phyloP scores from a whole-genome alignment of 1,140 invertebrate genomes.

The Eueides isabella region DNA sequence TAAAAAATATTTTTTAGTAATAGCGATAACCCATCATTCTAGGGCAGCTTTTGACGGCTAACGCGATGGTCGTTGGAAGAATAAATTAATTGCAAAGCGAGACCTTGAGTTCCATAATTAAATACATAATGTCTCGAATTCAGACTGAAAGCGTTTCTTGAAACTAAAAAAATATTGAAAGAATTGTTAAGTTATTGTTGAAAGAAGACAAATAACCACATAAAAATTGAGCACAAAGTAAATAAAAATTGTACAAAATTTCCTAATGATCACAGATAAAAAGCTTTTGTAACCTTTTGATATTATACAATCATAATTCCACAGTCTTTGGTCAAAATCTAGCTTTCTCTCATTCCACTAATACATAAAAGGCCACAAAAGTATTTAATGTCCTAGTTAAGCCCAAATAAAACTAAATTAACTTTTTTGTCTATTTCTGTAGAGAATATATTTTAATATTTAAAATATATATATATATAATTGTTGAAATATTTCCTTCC shows the following conservation, averaged over 20 bases:
- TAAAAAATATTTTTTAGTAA: neutral
- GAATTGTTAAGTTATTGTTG: no score
- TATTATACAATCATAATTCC: slow-evolving; percentile 12
- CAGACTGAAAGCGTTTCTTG: no score
- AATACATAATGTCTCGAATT: no score
- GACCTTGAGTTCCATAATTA: no score
- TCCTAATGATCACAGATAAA: slow-evolving; percentile 19
- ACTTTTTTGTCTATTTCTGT: slow-evolving; percentile 3
- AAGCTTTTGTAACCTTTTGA: neutral
- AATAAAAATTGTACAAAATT: slow-evolving; percentile 16
- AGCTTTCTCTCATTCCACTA: slow-evolving; percentile 34
- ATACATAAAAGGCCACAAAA: slow-evolving; percentile 5
- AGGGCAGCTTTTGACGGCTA: no score
- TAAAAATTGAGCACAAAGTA: neutral
- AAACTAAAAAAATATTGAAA: no score
- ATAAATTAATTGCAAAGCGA: no score
- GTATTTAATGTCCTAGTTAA: slow-evolving; percentile 1
- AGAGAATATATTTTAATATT: neutral
- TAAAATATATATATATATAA: neutral
- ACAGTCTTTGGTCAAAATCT: slow-evolving; percentile 30
- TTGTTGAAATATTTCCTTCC: neutral
- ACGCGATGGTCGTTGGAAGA: no score
- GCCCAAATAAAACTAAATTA: slow-evolving; percentile 1
- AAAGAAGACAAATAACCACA: neutral
- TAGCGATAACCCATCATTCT: neutral